Evolutionary conservation across 2,797 vertebrate genomes (phyloP).

Genomic region (Mormyrops attenuatus): DNA sequence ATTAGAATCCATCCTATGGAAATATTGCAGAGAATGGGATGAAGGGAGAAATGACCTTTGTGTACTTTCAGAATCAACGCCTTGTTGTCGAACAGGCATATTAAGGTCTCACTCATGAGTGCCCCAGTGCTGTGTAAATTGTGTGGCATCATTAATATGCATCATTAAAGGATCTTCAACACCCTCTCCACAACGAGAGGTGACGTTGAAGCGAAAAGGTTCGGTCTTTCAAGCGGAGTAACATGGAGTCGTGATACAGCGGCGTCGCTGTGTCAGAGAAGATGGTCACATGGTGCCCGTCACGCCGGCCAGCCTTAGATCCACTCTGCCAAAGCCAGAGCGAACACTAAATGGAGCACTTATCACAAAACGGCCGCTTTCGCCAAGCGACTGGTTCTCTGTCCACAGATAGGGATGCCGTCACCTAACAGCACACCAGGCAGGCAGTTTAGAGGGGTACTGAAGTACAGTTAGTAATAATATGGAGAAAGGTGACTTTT

Average conservation of each 20-base stretch:
- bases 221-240: not conserved
- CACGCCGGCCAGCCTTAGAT: not conserved
- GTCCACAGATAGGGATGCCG: not conserved
- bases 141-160: not conserved
- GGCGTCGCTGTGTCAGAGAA: not conserved
- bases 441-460: not conserved
- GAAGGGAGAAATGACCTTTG: not conserved
- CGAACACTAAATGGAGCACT: not conserved
- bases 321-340: not conserved
- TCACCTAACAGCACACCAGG: not conserved
- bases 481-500: not conserved
- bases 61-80: not conserved
- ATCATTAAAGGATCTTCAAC: not conserved
- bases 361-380: not conserved
- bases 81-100: not conserved
- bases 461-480: not conserved
- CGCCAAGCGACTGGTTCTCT: not conserved
- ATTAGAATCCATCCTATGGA: constrained; percentile 31
- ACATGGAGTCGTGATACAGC: not conserved
- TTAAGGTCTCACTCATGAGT: constrained; percentile 17
- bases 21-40: constrained; percentile 24
- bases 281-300: not conserved
- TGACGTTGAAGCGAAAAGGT: not conserved
- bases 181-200: not conserved
- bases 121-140: constrained; percentile 22